phyloP scores from a whole-genome alignment of 1,140 invertebrate genomes.

The Psix sp. region DNA sequence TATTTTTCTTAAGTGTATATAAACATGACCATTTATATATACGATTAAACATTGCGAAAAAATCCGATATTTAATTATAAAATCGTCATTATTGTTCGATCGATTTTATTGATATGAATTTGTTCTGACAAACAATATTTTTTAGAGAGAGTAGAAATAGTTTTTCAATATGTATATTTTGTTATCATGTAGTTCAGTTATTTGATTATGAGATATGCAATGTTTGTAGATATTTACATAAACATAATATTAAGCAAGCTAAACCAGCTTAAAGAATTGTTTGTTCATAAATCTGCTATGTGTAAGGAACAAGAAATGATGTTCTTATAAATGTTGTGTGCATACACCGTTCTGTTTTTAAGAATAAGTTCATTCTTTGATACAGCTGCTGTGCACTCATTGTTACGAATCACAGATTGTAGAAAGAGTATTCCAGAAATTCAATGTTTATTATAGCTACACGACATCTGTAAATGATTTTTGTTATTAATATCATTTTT shows the following conservation, averaged over 20 bases:
- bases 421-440: constrained; percentile 1
- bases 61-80: too few species aligned
- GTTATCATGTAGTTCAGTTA: too few species aligned
- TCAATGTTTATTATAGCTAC: too few species aligned
- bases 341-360: constrained; percentile 14
- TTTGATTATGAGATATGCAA: too few species aligned
- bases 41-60: too few species aligned
- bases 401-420: constrained; percentile 18
- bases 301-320: constrained; percentile 16
- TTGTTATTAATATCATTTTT: not conserved
- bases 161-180: too few species aligned
- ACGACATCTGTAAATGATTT: not conserved
- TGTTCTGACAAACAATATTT: too few species aligned
- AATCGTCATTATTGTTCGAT: too few species aligned
- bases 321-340: constrained; percentile 13
- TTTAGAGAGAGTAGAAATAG: too few species aligned
- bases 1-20: too few species aligned
- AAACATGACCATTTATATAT: too few species aligned
- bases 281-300: constrained; percentile 10
- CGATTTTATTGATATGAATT: too few species aligned
- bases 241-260: constrained; percentile 15
- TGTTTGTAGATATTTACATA: not conserved
- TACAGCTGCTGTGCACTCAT: constrained; percentile 22
- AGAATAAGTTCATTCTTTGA: constrained; percentile 27
- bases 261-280: constrained; percentile 10